Conservation (phyloP, 2,888 invertebrate species). For the Drosophila macrospina region DNA sequence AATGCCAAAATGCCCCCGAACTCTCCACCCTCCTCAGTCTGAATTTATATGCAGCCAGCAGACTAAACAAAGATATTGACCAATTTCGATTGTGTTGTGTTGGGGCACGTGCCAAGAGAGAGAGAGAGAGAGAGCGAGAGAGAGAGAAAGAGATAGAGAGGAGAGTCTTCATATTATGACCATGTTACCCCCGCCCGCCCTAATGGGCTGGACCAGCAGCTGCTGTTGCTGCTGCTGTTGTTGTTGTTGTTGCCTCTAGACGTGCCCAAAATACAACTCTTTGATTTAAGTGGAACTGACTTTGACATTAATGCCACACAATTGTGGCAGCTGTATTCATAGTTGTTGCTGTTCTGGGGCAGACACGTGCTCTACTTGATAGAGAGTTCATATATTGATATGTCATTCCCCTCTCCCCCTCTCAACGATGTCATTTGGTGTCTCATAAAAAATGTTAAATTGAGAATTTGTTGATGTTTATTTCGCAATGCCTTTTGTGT, state of each 20-base stretch:
- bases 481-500: conserved; percentile 56
- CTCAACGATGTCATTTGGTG: conserved; percentile 3
- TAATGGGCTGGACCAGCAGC: conserved; percentile 40
- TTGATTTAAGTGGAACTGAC: conserved; percentile 42
- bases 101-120: conserved; percentile 64
- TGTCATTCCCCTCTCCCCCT: conserved; percentile 13
- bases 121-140: neutral
- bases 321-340: conserved; percentile 33
- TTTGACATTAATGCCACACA: conserved; percentile 49
- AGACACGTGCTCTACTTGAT: conserved; percentile 29
- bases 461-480: conserved; percentile 47
- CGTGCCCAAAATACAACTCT: conserved; percentile 45
- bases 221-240: conserved; percentile 5
- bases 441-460: conserved; percentile 5
- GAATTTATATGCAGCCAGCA: conserved; percentile 25
- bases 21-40: neutral
- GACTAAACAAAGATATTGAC: conserved; percentile 62
- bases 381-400: conserved; percentile 22
- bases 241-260: conserved; percentile 15
- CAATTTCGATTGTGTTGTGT: conserved; percentile 37
- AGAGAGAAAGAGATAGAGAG: neutral
- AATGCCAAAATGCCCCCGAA: conserved; percentile 29
- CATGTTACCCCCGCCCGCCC: conserved; percentile 8
- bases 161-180: conserved; percentile 14
- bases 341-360: neutral